A percentile compares a stretch with the other conserved stretches of the same genome.
phyloP scores from a whole-genome alignment of 2,888 invertebrate genomes.

The Opisthograptis luteolata region DNA sequence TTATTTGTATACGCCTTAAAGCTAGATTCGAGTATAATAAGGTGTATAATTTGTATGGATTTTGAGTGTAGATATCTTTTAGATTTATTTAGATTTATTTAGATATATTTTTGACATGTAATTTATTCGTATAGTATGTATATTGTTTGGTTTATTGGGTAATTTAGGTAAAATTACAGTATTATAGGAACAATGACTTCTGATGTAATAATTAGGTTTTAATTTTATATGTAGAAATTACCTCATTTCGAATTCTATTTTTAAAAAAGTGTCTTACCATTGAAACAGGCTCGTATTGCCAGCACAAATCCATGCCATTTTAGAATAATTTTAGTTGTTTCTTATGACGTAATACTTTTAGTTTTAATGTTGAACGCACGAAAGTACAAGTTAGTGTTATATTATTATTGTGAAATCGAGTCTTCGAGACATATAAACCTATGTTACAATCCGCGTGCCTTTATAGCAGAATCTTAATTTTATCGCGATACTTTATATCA shows the following conservation, averaged over 20 bases:
- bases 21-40: conserved; percentile 14
- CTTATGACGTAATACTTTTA: conserved; percentile 32
- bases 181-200: conserved; percentile 30
- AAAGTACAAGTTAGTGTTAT: conserved; percentile 78
- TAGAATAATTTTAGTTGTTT: conserved; percentile 48
- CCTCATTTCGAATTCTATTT: conserved; percentile 24
- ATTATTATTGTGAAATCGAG: conserved; percentile 44
- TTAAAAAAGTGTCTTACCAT: conserved; percentile 24
- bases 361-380: conserved; percentile 55
- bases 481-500: not conserved
- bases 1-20: conserved; percentile 20
- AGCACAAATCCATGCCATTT: conserved; percentile 61
- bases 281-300: conserved; percentile 31
- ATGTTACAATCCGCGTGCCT: not conserved
- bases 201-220: conserved; percentile 21
- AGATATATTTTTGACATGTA: conserved; percentile 35
- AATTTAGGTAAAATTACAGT: conserved; percentile 34
- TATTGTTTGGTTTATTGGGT: conserved; percentile 22
- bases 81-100: conserved; percentile 33
- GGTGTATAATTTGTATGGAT: conserved; percentile 25
- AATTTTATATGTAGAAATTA: conserved; percentile 22
- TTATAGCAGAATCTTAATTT: not conserved
- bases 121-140: conserved; percentile 32
- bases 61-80: conserved; percentile 33
- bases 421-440: conserved; percentile 8